Conservation (phyloP, 2,797 vertebrate species). For the Urosaurus nigricauda region DNA sequence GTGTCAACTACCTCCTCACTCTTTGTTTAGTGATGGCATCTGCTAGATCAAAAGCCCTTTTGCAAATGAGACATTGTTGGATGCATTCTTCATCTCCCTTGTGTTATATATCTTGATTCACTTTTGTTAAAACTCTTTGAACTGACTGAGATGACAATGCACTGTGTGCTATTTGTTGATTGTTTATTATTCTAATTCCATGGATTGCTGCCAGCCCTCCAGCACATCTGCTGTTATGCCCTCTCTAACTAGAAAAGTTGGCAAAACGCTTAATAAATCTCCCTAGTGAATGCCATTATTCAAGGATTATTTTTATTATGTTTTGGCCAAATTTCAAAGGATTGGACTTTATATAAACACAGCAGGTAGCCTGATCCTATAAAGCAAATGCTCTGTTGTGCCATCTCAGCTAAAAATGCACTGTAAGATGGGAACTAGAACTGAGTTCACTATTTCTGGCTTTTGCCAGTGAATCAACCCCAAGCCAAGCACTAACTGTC, state of each 20-base stretch:
- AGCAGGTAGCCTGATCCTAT: slow-evolving; percentile 8
- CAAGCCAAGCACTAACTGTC: neutral
- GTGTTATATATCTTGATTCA: neutral
- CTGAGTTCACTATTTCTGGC: neutral
- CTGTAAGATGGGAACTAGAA: neutral
- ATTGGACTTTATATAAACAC: slow-evolving; percentile 7
- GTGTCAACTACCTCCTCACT: neutral
- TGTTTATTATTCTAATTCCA: slow-evolving; percentile 13
- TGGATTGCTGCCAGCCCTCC: slow-evolving; percentile 1
- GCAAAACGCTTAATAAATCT: slow-evolving; percentile 8
- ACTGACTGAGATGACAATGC: neutral
- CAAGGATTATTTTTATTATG: slow-evolving; percentile 12
- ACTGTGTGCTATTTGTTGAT: neutral
- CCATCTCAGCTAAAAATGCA: neutral
- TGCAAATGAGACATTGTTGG: neutral
- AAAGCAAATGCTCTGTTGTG: slow-evolving; percentile 5
- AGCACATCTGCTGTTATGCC: slow-evolving; percentile 9
- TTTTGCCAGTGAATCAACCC: neutral
- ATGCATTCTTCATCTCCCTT: slow-evolving; percentile 5
- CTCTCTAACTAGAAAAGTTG: slow-evolving; percentile 4
- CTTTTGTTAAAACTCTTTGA: neutral
- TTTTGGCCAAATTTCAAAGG: neutral
- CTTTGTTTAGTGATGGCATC: neutral
- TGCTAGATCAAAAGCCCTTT: neutral
- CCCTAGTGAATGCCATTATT: neutral